phyloP scores from a whole-genome alignment of 2,797 vertebrate genomes.

The Sebastes melanostomus region DNA sequence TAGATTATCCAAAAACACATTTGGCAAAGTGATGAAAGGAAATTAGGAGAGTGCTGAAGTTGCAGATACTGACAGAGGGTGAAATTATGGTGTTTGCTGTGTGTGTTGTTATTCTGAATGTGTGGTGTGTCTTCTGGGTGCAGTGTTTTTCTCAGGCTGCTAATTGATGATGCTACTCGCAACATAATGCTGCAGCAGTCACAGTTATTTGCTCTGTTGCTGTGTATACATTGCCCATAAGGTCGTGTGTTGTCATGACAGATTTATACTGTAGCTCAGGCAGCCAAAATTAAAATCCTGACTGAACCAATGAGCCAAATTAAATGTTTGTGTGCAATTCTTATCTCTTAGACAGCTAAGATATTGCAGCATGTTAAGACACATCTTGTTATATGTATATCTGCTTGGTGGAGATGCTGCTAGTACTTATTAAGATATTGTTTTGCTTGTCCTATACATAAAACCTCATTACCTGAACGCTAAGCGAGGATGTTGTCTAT shows the following conservation, averaged over 20 bases:
- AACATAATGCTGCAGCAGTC: background rate
- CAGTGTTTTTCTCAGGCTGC: background rate
- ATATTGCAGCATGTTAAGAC: background rate
- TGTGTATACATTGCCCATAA: constrained; percentile 33
- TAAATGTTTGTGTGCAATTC: constrained; percentile 17
- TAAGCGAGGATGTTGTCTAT: constrained; percentile 27
- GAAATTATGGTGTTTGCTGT: background rate
- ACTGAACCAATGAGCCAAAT: constrained; percentile 44
- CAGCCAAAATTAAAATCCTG: constrained; percentile 40
- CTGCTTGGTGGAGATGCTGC: background rate
- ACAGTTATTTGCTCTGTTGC: constrained; percentile 1
- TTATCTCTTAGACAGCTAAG: background rate
- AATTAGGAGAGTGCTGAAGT: background rate
- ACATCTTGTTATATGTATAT: background rate
- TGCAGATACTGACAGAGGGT: background rate
- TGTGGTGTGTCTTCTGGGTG: background rate
- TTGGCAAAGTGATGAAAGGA: background rate
- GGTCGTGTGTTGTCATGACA: background rate
- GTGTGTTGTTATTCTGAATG: background rate
- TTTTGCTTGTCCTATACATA: background rate
- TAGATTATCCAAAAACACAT: background rate
- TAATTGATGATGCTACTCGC: constrained; percentile 27
- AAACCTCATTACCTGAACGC: constrained; percentile 31
- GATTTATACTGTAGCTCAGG: constrained; percentile 9
- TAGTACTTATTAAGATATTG: constrained; percentile 3